Conservation (phyloP, 2,797 vertebrate genomes). For the Rhynchotus rufescens region DNA sequence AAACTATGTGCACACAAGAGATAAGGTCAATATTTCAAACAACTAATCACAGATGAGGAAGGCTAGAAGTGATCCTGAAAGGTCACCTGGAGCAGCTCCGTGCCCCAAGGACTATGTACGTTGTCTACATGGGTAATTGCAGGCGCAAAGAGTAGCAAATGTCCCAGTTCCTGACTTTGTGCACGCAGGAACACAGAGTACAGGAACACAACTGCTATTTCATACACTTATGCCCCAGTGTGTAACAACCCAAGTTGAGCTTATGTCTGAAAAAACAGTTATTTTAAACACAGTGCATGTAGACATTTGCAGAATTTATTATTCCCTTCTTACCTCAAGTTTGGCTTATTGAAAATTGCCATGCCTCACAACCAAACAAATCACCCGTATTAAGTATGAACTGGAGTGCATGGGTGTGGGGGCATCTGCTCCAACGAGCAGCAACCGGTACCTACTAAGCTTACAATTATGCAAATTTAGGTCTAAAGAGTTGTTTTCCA, state of each 20-base stretch:
- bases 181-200: neutral
- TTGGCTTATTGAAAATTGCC: neutral
- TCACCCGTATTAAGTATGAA: neutral
- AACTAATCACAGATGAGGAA: neutral
- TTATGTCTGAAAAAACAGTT: neutral
- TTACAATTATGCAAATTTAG: slow-evolving; percentile 7
- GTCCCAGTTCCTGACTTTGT: neutral
- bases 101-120: neutral
- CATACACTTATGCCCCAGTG: neutral
- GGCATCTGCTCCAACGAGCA: slow-evolving; percentile 16
- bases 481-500: slow-evolving; percentile 45
- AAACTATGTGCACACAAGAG: rapidly evolving
- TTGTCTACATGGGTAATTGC: neutral
- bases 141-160: neutral
- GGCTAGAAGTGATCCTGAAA: neutral
- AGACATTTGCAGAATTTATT: neutral
- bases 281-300: neutral
- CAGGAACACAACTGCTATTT: neutral
- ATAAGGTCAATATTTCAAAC: neutral
- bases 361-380: neutral
- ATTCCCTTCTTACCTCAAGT: neutral
- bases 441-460: slow-evolving; percentile 10
- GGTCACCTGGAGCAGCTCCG: neutral
- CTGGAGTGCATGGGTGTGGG: slow-evolving; percentile 26
- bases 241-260: neutral